Percentiles rank a stretch among this genome's conserved stretches.
Evolutionary conservation across 2,797 vertebrate species (phyloP).

Genomic region (Tragopan temminckii): DNA sequence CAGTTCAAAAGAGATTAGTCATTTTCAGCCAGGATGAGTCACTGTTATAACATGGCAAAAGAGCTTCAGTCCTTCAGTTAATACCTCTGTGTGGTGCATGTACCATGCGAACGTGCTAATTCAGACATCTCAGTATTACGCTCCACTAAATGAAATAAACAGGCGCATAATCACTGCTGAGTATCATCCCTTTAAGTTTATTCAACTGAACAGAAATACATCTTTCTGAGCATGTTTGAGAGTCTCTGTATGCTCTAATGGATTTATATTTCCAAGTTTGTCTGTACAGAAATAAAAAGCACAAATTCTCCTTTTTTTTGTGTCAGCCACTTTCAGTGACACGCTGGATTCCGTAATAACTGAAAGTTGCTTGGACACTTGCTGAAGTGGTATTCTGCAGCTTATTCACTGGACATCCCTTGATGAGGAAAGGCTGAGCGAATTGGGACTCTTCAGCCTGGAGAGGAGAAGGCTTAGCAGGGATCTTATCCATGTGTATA

Average conservation of each 20-base stretch:
- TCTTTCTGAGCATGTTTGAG: background rate
- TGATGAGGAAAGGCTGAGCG: background rate
- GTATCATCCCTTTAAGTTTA: background rate
- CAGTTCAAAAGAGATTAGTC: background rate
- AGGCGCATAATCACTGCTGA: background rate
- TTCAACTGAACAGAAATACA: background rate
- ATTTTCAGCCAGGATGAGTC: background rate
- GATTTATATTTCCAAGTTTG: background rate
- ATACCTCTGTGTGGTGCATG: background rate
- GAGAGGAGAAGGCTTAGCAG: background rate
- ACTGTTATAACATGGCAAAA: background rate
- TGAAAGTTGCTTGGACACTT: background rate
- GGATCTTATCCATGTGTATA: background rate
- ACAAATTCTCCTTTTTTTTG: background rate
- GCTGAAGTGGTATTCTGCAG: background rate
- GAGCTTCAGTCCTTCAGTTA: background rate
- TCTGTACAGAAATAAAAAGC: background rate
- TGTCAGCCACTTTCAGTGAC: background rate
- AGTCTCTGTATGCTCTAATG: background rate
- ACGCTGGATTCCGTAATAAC: background rate
- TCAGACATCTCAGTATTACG: background rate
- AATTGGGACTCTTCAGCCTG: background rate
- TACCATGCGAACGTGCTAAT: background rate
- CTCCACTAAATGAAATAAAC: slow-evolving; percentile 30
- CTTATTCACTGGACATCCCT: background rate